Percentiles rank a stretch among this genome's conserved stretches.
Evolutionary conservation across 2,113 vertebrate species (phyloP).

Genomic region (Candoia aspera): DNA sequence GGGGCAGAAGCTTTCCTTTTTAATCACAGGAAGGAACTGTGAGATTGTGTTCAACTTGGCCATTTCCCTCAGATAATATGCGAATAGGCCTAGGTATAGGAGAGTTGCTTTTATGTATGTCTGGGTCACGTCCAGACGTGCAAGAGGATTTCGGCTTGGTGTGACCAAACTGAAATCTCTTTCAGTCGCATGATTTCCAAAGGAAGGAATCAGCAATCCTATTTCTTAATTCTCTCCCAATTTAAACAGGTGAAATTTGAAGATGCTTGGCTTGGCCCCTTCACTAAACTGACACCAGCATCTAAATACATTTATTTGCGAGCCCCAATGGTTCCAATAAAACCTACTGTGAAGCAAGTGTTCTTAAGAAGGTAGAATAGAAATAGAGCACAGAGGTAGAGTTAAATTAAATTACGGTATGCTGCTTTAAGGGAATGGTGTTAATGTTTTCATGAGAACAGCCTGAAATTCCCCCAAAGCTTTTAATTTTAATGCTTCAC

Average conservation of each 20-base stretch:
- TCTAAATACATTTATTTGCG: neutral
- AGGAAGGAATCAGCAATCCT: neutral
- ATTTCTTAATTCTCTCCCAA: neutral
- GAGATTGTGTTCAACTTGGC: neutral
- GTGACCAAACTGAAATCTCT: neutral
- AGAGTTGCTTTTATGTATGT: neutral
- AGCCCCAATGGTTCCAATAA: neutral
- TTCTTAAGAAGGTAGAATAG: neutral
- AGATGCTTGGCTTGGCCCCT: neutral
- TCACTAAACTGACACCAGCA: neutral
- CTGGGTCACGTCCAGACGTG: neutral
- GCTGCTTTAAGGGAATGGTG: neutral
- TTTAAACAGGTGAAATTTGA: neutral
- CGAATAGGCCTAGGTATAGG: neutral
- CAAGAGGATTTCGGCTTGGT: neutral
- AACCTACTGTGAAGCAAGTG: neutral
- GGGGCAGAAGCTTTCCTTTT: neutral
- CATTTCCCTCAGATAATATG: neutral
- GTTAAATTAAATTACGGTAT: neutral
- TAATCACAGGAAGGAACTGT: neutral
- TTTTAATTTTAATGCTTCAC: neutral
- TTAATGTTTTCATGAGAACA: neutral
- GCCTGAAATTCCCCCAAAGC: neutral
- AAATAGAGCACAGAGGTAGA: neutral
- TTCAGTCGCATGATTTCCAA: neutral